A percentile compares a stretch with the other conserved stretches of the same genome.
phyloP scores from a whole-genome alignment of 2,888 invertebrate species.

The Diarsia brunnea region DNA sequence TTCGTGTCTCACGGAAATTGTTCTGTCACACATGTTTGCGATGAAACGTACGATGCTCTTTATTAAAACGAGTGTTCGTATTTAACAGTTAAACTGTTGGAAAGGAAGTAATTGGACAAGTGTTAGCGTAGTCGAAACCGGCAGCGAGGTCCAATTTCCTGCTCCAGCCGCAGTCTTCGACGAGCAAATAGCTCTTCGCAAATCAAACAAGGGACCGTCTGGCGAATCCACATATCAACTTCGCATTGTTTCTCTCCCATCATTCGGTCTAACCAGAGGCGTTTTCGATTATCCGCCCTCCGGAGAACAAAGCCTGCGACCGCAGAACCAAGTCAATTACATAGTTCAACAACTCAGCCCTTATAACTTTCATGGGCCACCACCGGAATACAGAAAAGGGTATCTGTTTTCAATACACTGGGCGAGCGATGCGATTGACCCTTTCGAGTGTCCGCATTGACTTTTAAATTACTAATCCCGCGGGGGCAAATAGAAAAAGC shows the following conservation, averaged over 20 bases:
- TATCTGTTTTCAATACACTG: constrained; percentile 90
- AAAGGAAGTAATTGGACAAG: constrained; percentile 87
- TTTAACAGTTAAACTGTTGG: constrained; percentile 77
- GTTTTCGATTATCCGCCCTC: constrained; percentile 90
- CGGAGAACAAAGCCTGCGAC: constrained; percentile 89
- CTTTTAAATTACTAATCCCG: constrained; percentile 91
- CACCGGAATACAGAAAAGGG: constrained; percentile 90
- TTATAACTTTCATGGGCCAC: constrained; percentile 90
- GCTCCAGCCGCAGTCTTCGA: constrained; percentile 84
- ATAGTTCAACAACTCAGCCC: constrained; percentile 91
- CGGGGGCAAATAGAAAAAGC: constrained; percentile 87
- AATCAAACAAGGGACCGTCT: constrained; percentile 89
- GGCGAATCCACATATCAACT: constrained; percentile 89
- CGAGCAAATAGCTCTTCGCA: constrained; percentile 89
- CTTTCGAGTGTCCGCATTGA: constrained; percentile 91
- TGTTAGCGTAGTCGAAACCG: constrained; percentile 81
- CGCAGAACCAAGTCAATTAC: constrained; percentile 91
- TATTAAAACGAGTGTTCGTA: constrained; percentile 80
- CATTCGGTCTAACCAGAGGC: constrained; percentile 89
- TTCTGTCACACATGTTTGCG: constrained; percentile 79
- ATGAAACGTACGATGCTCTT: constrained; percentile 72
- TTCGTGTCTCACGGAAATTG: constrained; percentile 83
- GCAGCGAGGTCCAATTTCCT: constrained; percentile 86
- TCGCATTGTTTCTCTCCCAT: constrained; percentile 89
- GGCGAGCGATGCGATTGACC: constrained; percentile 88